Evolutionary conservation across 2,797 vertebrate species (phyloP).

Genomic region (Melanotaenia trifasciata): DNA sequence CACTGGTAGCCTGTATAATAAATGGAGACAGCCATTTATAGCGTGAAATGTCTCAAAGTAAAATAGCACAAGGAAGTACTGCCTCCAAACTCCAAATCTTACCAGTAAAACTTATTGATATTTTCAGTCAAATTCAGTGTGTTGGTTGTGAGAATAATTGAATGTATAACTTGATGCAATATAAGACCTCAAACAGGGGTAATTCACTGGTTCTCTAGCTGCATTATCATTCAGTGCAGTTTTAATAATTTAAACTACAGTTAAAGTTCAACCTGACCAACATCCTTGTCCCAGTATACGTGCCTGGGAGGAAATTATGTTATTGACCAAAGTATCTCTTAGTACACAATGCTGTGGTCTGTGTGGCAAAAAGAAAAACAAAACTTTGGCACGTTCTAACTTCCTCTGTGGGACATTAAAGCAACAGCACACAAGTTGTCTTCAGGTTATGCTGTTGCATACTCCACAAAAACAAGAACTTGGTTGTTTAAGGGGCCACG

Average conservation of each 20-base stretch:
- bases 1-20: not conserved
- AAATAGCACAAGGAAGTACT: not conserved
- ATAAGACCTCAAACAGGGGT: not conserved
- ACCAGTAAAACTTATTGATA: not conserved
- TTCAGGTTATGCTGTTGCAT: too few species aligned
- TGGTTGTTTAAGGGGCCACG: too few species aligned
- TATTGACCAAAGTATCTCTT: too few species aligned
- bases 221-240: not conserved
- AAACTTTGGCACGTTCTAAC: too few species aligned
- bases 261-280: too few species aligned
- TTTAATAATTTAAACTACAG: too few species aligned
- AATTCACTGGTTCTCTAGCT: not conserved
- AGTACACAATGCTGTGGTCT: too few species aligned
- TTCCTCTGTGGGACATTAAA: too few species aligned
- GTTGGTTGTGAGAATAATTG: not conserved
- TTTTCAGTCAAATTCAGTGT: not conserved
- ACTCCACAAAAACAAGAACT: too few species aligned
- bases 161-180: not conserved
- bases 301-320: too few species aligned
- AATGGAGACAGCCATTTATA: not conserved
- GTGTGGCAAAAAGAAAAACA: too few species aligned
- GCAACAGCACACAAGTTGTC: not conserved
- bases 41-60: not conserved
- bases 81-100: not conserved
- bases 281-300: too few species aligned